Evolutionary conservation across 2,113 vertebrate species (phyloP).

Genomic region (Nothoprocta perdicaria): DNA sequence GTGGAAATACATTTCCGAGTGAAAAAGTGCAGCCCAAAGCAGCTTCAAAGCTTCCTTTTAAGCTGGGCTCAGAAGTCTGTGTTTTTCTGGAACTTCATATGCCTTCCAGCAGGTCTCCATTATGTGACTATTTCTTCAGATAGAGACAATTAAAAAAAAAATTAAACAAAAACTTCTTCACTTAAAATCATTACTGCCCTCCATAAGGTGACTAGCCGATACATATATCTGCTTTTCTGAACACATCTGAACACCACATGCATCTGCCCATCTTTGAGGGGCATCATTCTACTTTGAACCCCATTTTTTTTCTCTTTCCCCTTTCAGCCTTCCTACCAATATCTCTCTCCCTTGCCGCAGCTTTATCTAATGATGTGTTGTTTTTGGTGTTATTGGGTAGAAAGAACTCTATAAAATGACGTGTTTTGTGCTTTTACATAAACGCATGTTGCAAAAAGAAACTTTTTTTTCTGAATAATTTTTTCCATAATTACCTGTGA

Average conservation of each 20-base stretch:
- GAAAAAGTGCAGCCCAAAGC: background rate
- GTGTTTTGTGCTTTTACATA: background rate
- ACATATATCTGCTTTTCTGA: background rate
- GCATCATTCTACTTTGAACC: background rate
- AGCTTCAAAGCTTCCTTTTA: background rate
- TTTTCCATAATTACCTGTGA: background rate
- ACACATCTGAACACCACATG: background rate
- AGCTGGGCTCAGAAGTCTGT: background rate
- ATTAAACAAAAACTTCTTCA: background rate
- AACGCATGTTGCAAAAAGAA: background rate
- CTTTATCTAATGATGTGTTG: background rate
- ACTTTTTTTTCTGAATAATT: background rate
- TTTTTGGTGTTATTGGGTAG: background rate
- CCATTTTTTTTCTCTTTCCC: background rate
- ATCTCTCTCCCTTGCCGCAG: background rate
- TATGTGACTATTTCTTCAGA: background rate
- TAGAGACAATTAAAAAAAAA: background rate
- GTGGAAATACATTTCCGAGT: background rate
- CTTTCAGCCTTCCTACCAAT: background rate
- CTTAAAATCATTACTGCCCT: background rate
- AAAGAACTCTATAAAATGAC: background rate
- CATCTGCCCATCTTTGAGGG: background rate
- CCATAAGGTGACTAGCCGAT: background rate
- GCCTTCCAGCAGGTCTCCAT: background rate
- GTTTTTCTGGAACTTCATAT: background rate